These are phyloP conservation scores for Ranitomeya imitator DNA, from an alignment of 2,113 vertebrate species.

Conservation along the genomic window DNA sequence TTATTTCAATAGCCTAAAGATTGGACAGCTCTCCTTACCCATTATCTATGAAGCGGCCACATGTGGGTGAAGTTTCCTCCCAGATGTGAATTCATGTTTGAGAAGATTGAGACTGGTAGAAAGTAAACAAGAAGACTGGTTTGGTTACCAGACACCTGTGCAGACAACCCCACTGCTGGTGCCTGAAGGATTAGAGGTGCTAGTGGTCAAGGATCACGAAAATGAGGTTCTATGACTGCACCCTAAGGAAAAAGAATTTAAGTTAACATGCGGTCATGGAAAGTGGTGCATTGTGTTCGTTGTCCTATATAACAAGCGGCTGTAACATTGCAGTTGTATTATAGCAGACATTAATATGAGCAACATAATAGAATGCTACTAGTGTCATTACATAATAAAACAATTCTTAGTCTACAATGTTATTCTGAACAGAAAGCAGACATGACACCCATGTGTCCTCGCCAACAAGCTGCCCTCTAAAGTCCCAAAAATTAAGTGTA, in stretches of 20 bases:
- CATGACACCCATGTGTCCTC: no score
- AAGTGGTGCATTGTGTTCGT: no score
- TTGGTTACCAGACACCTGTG: neutral
- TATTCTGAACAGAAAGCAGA: no score
- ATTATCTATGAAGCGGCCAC: neutral
- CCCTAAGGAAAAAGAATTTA: neutral
- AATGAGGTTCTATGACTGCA: neutral
- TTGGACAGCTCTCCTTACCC: constrained; percentile 4
- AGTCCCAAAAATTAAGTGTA: no score
- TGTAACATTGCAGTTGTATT: no score
- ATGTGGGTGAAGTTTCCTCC: constrained; percentile 10
- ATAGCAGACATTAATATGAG: no score
- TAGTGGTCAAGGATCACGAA: neutral
- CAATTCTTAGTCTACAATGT: no score
- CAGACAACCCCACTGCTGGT: neutral
- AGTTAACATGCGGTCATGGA: no score
- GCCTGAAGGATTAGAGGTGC: neutral
- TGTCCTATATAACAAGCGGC: no score
- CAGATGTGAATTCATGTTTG: constrained; percentile 14
- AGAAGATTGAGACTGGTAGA: neutral
- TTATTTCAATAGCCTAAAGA: neutral
- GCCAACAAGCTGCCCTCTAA: no score
- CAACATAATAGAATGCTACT: no score
- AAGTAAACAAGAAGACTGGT: neutral
- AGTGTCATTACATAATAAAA: no score